Conservation (phyloP, 2,888 invertebrate genomes). For the Agrochola circellaris region DNA sequence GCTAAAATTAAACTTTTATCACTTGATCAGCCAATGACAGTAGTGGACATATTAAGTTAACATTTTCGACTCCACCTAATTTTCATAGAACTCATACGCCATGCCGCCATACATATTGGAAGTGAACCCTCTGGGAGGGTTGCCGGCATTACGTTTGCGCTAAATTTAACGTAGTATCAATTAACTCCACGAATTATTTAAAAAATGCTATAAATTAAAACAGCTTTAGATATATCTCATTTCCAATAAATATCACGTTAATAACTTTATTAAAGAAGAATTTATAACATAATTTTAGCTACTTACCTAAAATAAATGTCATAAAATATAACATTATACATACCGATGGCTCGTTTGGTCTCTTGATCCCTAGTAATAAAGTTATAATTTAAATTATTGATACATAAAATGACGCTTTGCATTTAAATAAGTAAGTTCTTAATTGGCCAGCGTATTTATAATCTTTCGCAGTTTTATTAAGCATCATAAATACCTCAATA, state of each 20-base stretch:
- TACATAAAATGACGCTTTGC: slow-evolving; percentile 32
- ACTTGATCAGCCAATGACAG: not conserved
- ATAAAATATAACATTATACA: slow-evolving; percentile 30
- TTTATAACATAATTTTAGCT: slow-evolving; percentile 43
- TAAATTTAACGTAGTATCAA: not conserved
- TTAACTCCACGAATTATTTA: not conserved
- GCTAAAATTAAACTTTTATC: not conserved
- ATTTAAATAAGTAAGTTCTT: slow-evolving; percentile 25
- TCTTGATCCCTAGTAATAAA: slow-evolving; percentile 28
- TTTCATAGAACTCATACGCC: too few species aligned
- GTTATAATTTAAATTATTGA: slow-evolving; percentile 39
- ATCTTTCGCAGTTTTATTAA: not conserved
- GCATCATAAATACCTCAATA: not conserved
- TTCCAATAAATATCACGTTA: slow-evolving; percentile 45
- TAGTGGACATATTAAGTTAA: not conserved
- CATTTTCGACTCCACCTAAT: too few species aligned
- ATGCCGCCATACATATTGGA: too few species aligned
- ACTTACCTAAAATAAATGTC: slow-evolving; percentile 7
- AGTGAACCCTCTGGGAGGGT: too few species aligned
- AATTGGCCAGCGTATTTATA: slow-evolving; percentile 9
- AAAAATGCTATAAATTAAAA: slow-evolving; percentile 16
- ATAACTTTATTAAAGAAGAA: slow-evolving; percentile 47
- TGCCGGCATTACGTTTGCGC: too few species aligned
- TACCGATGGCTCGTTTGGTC: slow-evolving; percentile 4
- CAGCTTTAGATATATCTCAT: slow-evolving; percentile 1